phyloP scores from a whole-genome alignment of 2,888 invertebrate species.

The Meandrusa payeni region DNA sequence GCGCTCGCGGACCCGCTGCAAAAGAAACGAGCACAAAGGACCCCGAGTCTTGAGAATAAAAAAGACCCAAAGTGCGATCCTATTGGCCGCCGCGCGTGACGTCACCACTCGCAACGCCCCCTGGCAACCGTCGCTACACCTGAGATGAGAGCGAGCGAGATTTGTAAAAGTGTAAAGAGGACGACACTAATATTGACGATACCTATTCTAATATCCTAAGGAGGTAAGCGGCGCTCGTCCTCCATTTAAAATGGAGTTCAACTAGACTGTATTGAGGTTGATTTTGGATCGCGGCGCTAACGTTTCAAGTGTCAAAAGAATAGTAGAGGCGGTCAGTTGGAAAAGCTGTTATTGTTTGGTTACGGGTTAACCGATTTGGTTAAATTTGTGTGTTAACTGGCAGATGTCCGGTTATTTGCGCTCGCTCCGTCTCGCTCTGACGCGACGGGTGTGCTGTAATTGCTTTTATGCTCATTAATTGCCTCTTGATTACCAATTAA shows the following conservation, averaged over 20 bases:
- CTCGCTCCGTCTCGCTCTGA: constrained; percentile 38
- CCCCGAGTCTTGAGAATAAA: constrained; percentile 35
- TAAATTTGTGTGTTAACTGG: constrained; percentile 76
- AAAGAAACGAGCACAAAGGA: constrained; percentile 51
- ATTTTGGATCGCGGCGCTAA: constrained; percentile 24
- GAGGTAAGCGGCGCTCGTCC: constrained; percentile 26
- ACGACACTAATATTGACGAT: constrained; percentile 56
- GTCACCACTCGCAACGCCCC: constrained; percentile 72
- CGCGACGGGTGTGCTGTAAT: constrained; percentile 12
- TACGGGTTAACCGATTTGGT: constrained; percentile 80
- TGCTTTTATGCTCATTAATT: constrained; percentile 19
- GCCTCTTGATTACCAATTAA: constrained; percentile 23
- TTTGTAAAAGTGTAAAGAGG: constrained; percentile 56
- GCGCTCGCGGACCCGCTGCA: constrained; percentile 39
- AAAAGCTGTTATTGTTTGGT: constrained; percentile 80
- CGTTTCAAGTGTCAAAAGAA: constrained; percentile 31
- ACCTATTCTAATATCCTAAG: constrained; percentile 28
- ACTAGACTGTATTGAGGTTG: not conserved
- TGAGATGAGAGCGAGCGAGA: constrained; percentile 71
- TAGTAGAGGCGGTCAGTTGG: constrained; percentile 62
- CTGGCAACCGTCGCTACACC: constrained; percentile 75
- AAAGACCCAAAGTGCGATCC: constrained; percentile 44
- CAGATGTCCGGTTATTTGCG: constrained; percentile 62
- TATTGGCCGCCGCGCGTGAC: constrained; percentile 68
- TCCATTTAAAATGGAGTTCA: constrained; percentile 28